Evolutionary conservation across 1,140 invertebrate genomes (phyloP).

Genomic region (Olivierus martensii): DNA sequence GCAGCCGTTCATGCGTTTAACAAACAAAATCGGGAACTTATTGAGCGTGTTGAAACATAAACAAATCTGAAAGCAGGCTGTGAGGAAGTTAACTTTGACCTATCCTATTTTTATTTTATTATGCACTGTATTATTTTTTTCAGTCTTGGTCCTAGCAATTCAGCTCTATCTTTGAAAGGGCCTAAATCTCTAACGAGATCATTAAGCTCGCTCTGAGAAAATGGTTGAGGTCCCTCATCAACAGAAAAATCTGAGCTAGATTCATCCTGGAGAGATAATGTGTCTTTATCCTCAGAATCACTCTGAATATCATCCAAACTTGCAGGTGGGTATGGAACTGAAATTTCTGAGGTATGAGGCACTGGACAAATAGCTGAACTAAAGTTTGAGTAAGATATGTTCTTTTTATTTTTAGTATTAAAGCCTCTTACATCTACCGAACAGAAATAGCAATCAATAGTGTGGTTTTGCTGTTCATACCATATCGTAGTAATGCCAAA

Average conservation of each 20-base stretch:
- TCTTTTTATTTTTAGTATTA: constrained; percentile 11
- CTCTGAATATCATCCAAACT: not conserved
- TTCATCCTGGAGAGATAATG: not conserved
- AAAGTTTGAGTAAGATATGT: constrained; percentile 1
- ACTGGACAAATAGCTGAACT: not conserved
- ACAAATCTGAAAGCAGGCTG: no score
- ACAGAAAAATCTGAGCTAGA: not conserved
- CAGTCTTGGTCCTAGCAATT: constrained; percentile 6
- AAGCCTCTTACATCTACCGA: constrained; percentile 9
- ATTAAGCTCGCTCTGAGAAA: constrained; percentile 4
- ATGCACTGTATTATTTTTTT: no score
- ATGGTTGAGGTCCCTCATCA: not conserved
- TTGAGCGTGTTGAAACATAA: no score
- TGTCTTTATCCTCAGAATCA: not conserved
- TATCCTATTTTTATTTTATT: no score
- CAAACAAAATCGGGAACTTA: constrained; percentile 5
- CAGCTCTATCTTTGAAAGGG: constrained; percentile 1
- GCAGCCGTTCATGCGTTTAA: not conserved
- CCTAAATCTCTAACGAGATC: constrained; percentile 6
- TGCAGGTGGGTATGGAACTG: not conserved
- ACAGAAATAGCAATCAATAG: constrained; percentile 11
- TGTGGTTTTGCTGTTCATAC: constrained; percentile 9
- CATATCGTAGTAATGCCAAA: constrained; percentile 14
- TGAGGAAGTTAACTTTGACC: no score
- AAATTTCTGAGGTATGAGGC: constrained; percentile 8